phyloP scores from a whole-genome alignment of 2,113 vertebrate genomes.

The Desmodus rotundus region DNA sequence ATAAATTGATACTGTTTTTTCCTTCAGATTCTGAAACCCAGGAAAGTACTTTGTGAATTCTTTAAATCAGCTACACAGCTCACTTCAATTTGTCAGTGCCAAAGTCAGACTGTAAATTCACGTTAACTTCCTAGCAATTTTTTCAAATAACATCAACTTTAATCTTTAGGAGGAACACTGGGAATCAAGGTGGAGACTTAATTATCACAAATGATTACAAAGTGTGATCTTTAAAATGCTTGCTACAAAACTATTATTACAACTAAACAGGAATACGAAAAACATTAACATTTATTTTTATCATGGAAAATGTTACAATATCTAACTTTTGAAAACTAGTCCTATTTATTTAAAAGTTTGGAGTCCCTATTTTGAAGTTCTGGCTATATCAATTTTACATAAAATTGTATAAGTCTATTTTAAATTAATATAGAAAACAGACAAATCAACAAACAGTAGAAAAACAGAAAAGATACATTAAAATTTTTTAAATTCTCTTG shows the following conservation, averaged over 20 bases:
- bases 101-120: background rate
- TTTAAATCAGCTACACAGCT: conserved; percentile 1
- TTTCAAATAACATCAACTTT: conserved; percentile 9
- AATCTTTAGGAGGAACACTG: background rate
- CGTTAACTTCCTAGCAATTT: background rate
- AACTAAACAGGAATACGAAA: background rate
- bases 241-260: background rate
- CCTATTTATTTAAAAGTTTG: background rate
- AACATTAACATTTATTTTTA: conserved; percentile 1
- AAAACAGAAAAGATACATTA: background rate
- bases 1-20: background rate
- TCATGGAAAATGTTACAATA: background rate
- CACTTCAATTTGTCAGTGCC: background rate
- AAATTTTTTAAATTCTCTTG: background rate
- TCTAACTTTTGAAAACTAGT: background rate
- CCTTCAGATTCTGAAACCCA: background rate
- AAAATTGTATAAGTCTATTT: conserved; percentile 38
- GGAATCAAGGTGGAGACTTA: background rate
- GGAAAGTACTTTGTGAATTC: background rate
- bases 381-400: background rate
- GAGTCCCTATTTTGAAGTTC: background rate
- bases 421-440: conserved; percentile 29
- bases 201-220: background rate
- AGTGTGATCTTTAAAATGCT: background rate
- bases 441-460: background rate